Evolutionary conservation across 2,797 vertebrate species (phyloP).

Genomic region (Acipenser oxyrinchus): DNA sequence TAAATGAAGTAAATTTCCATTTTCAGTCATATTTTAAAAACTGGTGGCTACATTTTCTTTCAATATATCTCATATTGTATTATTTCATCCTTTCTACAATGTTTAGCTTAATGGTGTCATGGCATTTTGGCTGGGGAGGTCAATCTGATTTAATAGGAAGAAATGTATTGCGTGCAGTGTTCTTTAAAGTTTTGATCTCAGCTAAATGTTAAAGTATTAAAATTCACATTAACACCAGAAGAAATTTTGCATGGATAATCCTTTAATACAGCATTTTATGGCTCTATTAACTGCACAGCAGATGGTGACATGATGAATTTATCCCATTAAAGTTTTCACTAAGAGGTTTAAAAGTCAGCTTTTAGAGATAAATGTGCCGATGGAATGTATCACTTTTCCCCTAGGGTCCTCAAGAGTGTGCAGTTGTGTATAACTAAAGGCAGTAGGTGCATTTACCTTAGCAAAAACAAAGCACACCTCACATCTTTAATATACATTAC

Average conservation of each 20-base stretch:
- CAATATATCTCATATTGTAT: not conserved
- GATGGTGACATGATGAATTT: conserved; percentile 78
- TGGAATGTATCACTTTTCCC: conserved; percentile 63
- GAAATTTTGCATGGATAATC: conserved; percentile 79
- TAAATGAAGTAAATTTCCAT: conserved; percentile 9
- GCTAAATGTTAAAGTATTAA: conserved; percentile 83
- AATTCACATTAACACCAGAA: conserved; percentile 73
- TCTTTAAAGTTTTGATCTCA: conserved; percentile 76
- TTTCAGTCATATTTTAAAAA: conserved; percentile 4
- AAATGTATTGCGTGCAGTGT: conserved; percentile 77
- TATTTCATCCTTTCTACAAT: conserved; percentile 9
- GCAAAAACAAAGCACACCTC: not conserved
- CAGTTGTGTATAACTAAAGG: not conserved
- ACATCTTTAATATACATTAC: not conserved
- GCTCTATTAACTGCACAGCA: conserved; percentile 75
- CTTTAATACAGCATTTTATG: conserved; percentile 80
- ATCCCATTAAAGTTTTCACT: conserved; percentile 76
- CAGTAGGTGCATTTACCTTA: not conserved
- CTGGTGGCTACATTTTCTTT: not conserved
- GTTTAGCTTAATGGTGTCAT: conserved; percentile 61
- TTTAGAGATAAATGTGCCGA: conserved; percentile 72
- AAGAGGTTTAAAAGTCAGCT: conserved; percentile 79
- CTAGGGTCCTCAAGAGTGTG: conserved; percentile 27
- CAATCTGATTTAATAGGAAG: conserved; percentile 74
- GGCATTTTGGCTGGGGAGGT: conserved; percentile 72